Base-by-base conservation (phyloP, 2,888 invertebrate species). In the Macrosiphum euphorbiae region DNA sequence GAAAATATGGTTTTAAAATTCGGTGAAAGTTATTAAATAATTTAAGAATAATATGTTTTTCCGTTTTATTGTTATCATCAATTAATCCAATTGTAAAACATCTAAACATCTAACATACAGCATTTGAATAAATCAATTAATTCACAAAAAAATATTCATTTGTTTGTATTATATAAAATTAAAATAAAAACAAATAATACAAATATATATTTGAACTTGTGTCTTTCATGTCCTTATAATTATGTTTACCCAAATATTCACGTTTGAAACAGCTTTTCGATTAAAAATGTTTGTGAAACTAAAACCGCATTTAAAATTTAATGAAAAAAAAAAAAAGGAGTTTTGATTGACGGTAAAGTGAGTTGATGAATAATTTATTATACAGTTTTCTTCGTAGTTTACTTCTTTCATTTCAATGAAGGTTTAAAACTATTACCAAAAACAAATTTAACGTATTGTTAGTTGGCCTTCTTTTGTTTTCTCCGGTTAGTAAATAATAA, bases 341-440 rank as follows among this genome's bases (percentile, higher is more conserved):
- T 84, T 91, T 91, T 91, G 91, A 91, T 91, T 85, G 91, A 85
- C 55, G 85, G 55, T 52, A 58, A 91, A 91, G 52, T 44, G 84
- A 91, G 55, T 52, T 55, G 28, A 85, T 91, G 85, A 91, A 91
- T 91, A 85, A 91, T 91, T 91, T 85, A 91, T 91, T 41, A 28
- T 44, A 35, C 35, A 52, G 78, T 90, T 90, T 90, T 28, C 55
- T 91, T 85, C 41, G 41, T 28, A 41, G 41, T 85, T 28, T 91
- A 84, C 50, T 55, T 52, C 47, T 91, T 85, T 85, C 20, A 91
- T 58, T 55, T 86, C 58, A 58, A 44, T 44, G 44, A 91, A 47
- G 24, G 55, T 58, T 86, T 58, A 85, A 91, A 91, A 86, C 91
- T 85, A 91, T 91, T 58, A 58, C 91, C n/a, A 47, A 91, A 55